These are phyloP conservation scores for Sesia bembeciformis DNA, from an alignment of 2,888 invertebrate genomes.

Conservation along the genomic window DNA sequence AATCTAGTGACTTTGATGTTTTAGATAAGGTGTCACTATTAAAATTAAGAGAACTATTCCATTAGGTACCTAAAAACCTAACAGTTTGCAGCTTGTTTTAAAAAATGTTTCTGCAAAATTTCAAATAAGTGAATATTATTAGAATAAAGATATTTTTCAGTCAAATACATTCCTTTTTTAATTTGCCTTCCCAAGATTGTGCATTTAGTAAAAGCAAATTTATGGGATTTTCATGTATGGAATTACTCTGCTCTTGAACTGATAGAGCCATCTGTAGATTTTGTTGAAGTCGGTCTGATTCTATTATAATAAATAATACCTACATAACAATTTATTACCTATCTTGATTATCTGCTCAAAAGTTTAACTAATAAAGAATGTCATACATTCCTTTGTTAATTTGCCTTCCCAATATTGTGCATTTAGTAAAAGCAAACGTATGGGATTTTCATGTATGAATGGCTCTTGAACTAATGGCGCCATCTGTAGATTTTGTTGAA, in stretches of 20 bases:
- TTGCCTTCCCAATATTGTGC: conserved; percentile 33
- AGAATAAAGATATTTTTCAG: conserved; percentile 73
- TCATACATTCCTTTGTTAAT: conserved; percentile 39
- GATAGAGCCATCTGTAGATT: no score
- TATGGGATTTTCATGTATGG: no score
- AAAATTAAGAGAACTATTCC: conserved; percentile 55
- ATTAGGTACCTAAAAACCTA: conserved; percentile 51
- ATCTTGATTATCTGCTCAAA: no score
- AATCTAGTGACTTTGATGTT: conserved; percentile 52
- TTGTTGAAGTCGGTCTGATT: no score
- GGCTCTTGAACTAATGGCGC: no score
- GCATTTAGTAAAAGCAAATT: conserved; percentile 12
- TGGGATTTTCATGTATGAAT: no score
- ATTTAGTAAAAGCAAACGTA: conserved; percentile 7
- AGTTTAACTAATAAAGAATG: no score
- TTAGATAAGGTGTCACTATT: conserved; percentile 49
- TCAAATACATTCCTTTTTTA: conserved; percentile 48
- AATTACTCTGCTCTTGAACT: no score
- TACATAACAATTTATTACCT: no score
- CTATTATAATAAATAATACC: no score
- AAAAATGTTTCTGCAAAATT: conserved; percentile 52
- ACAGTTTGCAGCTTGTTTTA: conserved; percentile 45
- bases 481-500: no score
- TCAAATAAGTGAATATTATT: conserved; percentile 59
- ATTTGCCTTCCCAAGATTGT: conserved; percentile 30